These are phyloP conservation scores for Zaprionus capensis DNA, from an alignment of 1,140 invertebrate species.

Conservation along the genomic window DNA sequence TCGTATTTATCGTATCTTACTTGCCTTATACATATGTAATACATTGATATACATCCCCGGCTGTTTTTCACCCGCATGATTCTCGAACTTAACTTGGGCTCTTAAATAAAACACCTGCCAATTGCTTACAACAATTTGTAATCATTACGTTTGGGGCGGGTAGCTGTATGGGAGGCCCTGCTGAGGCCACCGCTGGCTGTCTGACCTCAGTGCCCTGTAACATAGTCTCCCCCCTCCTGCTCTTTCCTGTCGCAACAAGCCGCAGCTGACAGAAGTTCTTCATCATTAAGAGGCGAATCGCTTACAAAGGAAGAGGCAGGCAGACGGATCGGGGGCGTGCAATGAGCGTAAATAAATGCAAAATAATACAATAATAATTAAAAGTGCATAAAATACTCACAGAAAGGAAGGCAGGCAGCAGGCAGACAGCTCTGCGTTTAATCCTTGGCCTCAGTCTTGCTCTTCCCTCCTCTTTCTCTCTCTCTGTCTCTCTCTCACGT, in stretches of 20 bases:
- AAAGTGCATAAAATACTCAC: constrained; percentile 55
- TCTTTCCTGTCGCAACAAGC: constrained; percentile 41
- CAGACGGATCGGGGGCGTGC: background rate
- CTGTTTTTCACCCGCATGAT: background rate
- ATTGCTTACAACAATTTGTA: constrained; percentile 74
- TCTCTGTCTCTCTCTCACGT: background rate
- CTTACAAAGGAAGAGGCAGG: constrained; percentile 29
- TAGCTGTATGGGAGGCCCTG: background rate
- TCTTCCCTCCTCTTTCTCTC: too few relatives aligned
- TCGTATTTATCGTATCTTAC: constrained; percentile 2
- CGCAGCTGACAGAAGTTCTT: constrained; percentile 42
- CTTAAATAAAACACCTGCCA: constrained; percentile 62
- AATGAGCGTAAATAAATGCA: constrained; percentile 74
- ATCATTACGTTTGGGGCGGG: constrained; percentile 49
- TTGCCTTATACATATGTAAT: background rate
- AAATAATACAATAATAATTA: constrained; percentile 82
- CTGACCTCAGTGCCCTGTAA: background rate
- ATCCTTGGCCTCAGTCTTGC: background rate
- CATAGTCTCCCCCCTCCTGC: constrained; percentile 5
- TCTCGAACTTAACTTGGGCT: constrained; percentile 42
- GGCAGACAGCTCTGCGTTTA: constrained; percentile 11
- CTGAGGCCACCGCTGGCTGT: background rate
- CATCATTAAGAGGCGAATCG: constrained; percentile 19
- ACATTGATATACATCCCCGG: background rate
- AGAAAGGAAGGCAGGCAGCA: background rate